Base-by-base conservation (phyloP, 2,888 invertebrate genomes). In the Brachyptera risi region DNA sequence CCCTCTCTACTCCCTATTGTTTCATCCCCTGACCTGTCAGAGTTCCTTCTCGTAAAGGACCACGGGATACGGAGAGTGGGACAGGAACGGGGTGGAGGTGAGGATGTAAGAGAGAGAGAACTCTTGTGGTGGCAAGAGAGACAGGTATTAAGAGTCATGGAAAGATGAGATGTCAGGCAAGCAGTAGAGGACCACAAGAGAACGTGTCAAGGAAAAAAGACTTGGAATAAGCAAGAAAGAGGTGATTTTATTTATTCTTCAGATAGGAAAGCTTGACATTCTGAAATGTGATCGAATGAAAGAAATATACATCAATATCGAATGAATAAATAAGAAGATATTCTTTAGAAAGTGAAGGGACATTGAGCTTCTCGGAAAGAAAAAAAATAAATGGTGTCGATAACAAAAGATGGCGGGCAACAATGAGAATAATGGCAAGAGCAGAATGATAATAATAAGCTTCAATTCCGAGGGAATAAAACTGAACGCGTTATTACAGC, bases 11-110 rank as follows among this genome's bases (percentile, higher is more conserved):
- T 51, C 54, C 54, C 54, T 37, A 54, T 54, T 54, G 54, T 54
- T 54, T 54, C 54, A 37, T 54, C 35, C 35, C 35, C n/a, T 37
- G 54, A 54, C 54, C 54, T 54, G 54, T 54, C 54, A 54, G 19
- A 19, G 24, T 54, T 35, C n/a, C 54, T 23, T 37, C 37, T 37
- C 37, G 35, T 37, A 5, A 54, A 37, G 54, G 37, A 37, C 35
- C 54, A 23, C 13, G 19, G 54, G 35, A 19, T 17, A 37, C 23
- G 35, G 27, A 15, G 51, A 21, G 51, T 27, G 19, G 54, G 35
- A 19, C 37, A 19, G 9, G 35, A 19, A n/a, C n/a, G n/a, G 19
- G 44, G 11, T 3, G 19, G 17, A 17, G 44, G 44, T 17, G 44
- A 19, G 44, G 44, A 17, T 5, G 17, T 5, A 44, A 3, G 17